phyloP scores from a whole-genome alignment of 2,888 invertebrate genomes.

The Drosophila suboccidentalis region DNA sequence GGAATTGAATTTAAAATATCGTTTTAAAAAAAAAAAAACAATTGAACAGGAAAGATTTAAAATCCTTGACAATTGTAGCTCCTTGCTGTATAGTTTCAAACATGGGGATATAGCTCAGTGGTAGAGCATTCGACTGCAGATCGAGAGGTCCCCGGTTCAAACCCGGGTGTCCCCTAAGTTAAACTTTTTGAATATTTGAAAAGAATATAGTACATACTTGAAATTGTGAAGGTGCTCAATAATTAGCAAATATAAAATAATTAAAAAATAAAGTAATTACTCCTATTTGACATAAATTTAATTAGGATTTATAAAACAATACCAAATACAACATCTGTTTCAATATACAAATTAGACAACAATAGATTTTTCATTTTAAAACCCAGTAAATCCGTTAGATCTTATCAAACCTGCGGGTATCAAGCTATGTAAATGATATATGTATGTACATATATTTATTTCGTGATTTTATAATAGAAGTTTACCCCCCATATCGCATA shows the following conservation, averaged over 20 bases:
- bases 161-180: slow-evolving; percentile 73
- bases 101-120: slow-evolving; percentile 73
- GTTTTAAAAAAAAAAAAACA: not conserved
- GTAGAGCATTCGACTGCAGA: slow-evolving; percentile 75
- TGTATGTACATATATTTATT: slow-evolving; percentile 13
- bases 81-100: too few relatives aligned
- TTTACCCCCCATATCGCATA: not conserved
- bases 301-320: too few relatives aligned
- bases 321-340: not conserved
- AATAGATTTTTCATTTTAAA: not conserved
- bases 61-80: slow-evolving; percentile 2
- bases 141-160: slow-evolving; percentile 81
- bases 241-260: too few relatives aligned
- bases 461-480: slow-evolving; percentile 24
- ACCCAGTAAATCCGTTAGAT: not conserved
- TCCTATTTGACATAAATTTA: too few relatives aligned
- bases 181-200: slow-evolving; percentile 7
- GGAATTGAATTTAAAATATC: not conserved
- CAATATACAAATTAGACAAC: not conserved
- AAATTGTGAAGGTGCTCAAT: too few relatives aligned
- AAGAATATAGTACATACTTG: too few relatives aligned
- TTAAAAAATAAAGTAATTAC: too few relatives aligned
- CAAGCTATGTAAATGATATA: slow-evolving; percentile 32
- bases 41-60: not conserved
- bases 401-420: slow-evolving; percentile 6